These are phyloP conservation scores for Brachynemurus nebulosus DNA, from an alignment of 2,888 invertebrate species.

Conservation along the genomic window DNA sequence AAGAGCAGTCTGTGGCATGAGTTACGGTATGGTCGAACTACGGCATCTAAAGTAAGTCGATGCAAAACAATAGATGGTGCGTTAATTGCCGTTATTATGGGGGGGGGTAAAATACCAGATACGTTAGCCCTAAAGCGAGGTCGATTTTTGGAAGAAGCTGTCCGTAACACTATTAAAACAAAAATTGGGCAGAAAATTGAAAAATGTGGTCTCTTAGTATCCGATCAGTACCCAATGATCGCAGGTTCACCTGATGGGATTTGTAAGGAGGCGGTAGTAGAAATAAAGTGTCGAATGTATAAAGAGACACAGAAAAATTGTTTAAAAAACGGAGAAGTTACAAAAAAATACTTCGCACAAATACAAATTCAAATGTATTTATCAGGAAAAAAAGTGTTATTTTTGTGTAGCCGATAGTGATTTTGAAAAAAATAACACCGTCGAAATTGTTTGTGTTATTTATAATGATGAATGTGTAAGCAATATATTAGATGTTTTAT, in stretches of 20 bases:
- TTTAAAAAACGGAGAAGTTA: slow-evolving; percentile 10
- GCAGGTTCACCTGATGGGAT: slow-evolving; percentile 16
- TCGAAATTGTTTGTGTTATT: slow-evolving; percentile 10
- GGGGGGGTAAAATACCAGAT: slow-evolving; percentile 17
- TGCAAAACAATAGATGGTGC: slow-evolving; percentile 21
- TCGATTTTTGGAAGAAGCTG: background rate
- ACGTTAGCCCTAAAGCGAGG: slow-evolving; percentile 12
- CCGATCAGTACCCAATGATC: slow-evolving; percentile 8
- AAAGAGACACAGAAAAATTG: slow-evolving; percentile 11
- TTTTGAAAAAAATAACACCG: slow-evolving; percentile 13
- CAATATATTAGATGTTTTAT: slow-evolving; percentile 9
- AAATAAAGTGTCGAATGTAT: slow-evolving; percentile 15
- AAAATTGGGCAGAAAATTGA: slow-evolving; percentile 9
- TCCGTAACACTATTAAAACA: background rate
- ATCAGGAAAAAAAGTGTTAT: slow-evolving; percentile 5
- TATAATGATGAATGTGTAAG: slow-evolving; percentile 10
- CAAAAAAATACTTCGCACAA: slow-evolving; percentile 15
- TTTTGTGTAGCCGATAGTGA: slow-evolving; percentile 9
- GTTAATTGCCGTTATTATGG: slow-evolving; percentile 17
- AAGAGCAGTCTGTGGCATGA: slow-evolving; percentile 21
- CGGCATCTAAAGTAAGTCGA: slow-evolving; percentile 22
- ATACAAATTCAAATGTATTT: slow-evolving; percentile 18
- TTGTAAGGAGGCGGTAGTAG: slow-evolving; percentile 12
- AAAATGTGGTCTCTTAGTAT: slow-evolving; percentile 11
- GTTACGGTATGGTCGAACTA: slow-evolving; percentile 23